A percentile compares a stretch with the other conserved stretches of the same genome.
Evolutionary conservation across 2,113 vertebrate species (phyloP).

Genomic region (Athene cunicularia): DNA sequence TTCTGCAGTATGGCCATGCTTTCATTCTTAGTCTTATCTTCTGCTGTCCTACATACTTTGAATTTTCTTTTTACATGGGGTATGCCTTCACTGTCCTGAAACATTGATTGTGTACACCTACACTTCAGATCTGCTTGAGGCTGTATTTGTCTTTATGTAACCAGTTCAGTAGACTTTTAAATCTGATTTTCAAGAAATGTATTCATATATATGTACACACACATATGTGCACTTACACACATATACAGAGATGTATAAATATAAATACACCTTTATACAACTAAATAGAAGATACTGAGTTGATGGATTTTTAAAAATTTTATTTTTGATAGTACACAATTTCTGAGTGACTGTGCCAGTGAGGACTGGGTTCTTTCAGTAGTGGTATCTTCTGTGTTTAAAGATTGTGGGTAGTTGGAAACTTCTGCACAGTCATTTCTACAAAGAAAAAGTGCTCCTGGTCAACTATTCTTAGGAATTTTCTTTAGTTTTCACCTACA

Average conservation of each 20-base stretch:
- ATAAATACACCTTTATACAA: neutral
- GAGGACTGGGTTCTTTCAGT: neutral
- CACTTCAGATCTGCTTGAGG: neutral
- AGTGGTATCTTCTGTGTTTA: neutral
- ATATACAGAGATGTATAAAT: neutral
- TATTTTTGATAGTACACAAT: neutral
- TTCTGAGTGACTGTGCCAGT: neutral
- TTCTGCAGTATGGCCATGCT: neutral
- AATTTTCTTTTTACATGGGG: neutral
- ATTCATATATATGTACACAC: neutral
- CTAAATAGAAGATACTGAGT: neutral
- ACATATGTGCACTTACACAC: neutral
- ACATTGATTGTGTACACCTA: neutral
- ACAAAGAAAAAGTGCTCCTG: neutral
- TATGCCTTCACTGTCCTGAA: neutral
- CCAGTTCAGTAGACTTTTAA: neutral
- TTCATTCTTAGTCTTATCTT: neutral
- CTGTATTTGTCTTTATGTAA: neutral
- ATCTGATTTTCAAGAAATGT: neutral
- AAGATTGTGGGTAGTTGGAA: neutral
- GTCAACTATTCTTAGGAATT: neutral
- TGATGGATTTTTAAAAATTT: rapidly evolving
- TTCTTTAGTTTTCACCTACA: neutral
- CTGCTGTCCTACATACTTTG: neutral
- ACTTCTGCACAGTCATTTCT: neutral